Evolutionary conservation across 2,797 vertebrate genomes (phyloP).

Genomic region (Lemur catta): DNA sequence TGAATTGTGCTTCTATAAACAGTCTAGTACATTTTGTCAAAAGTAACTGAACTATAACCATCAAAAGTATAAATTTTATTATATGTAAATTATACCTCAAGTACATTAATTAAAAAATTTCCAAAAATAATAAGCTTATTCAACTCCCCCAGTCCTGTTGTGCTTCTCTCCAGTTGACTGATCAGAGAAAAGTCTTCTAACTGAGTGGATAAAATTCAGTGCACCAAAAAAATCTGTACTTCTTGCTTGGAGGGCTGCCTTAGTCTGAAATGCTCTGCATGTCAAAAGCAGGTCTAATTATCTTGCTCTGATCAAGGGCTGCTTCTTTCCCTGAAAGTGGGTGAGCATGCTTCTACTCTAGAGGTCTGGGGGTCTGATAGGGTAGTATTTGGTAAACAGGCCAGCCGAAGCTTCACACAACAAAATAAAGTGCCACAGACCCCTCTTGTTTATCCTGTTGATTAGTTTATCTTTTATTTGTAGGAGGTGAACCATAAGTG

Average conservation of each 20-base stretch:
- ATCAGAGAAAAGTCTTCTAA: background rate
- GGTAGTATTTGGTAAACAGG: background rate
- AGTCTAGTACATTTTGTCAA: background rate
- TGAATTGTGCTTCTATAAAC: too few species aligned
- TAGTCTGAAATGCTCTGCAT: background rate
- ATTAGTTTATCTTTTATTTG: background rate
- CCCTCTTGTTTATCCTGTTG: background rate
- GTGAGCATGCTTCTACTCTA: background rate
- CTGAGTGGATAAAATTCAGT: background rate
- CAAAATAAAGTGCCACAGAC: background rate
- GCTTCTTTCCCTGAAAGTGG: background rate
- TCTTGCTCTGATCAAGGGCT: background rate
- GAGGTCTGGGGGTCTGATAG: background rate
- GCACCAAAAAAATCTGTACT: background rate
- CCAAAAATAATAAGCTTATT: background rate
- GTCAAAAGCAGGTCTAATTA: background rate
- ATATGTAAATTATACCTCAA: background rate
- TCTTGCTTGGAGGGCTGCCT: background rate
- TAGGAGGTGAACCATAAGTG: background rate
- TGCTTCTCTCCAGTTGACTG: background rate
- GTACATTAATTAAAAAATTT: background rate
- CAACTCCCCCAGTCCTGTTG: background rate
- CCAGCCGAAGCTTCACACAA: background rate
- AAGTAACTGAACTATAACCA: background rate
- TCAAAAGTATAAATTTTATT: background rate